Percentiles rank a stretch among this genome's conserved stretches.
Evolutionary conservation across 2,797 vertebrate genomes (phyloP).

Genomic region (Fringilla coelebs): DNA sequence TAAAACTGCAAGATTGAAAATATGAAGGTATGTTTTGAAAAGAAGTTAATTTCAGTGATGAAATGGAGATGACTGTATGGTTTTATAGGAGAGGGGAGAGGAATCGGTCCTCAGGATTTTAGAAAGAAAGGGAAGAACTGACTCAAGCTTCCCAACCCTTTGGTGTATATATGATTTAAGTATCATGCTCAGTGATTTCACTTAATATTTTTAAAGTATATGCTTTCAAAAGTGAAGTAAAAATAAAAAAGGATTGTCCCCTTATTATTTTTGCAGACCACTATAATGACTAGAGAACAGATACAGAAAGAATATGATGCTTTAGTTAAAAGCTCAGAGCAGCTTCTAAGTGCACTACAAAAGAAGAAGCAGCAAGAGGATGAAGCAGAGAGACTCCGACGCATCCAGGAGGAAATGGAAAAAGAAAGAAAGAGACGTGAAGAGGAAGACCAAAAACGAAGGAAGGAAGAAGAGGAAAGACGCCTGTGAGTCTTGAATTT

Average conservation of each 20-base stretch:
- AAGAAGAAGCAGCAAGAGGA: slow-evolving; percentile 95
- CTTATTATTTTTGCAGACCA: slow-evolving; percentile 71
- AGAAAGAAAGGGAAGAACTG: not conserved
- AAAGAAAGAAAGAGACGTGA: slow-evolving; percentile 85
- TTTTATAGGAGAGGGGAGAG: not conserved
- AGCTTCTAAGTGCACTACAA: slow-evolving; percentile 87
- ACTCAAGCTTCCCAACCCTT: not conserved
- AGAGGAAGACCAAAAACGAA: slow-evolving; percentile 83
- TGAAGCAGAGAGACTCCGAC: slow-evolving; percentile 86
- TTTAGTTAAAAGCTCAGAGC: slow-evolving; percentile 87
- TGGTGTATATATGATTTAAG: not conserved
- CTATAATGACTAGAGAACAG: slow-evolving; percentile 85
- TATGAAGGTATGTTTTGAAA: not conserved
- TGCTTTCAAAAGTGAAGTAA: not conserved
- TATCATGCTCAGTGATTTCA: not conserved
- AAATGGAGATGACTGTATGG: not conserved
- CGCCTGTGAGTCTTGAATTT: slow-evolving; percentile 79
- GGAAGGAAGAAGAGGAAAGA: slow-evolving; percentile 88
- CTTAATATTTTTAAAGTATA: not conserved
- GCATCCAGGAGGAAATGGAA: slow-evolving; percentile 96
- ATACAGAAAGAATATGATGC: slow-evolving; percentile 87
- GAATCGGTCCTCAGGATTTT: not conserved
- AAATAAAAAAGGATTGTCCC: not conserved
- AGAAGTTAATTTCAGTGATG: not conserved
- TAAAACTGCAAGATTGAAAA: not conserved